A percentile compares a stretch with the other conserved stretches of the same genome.
These are phyloP conservation scores for Crenuchus spilurus DNA, from an alignment of 2,797 vertebrate species.

Conservation along the genomic window DNA sequence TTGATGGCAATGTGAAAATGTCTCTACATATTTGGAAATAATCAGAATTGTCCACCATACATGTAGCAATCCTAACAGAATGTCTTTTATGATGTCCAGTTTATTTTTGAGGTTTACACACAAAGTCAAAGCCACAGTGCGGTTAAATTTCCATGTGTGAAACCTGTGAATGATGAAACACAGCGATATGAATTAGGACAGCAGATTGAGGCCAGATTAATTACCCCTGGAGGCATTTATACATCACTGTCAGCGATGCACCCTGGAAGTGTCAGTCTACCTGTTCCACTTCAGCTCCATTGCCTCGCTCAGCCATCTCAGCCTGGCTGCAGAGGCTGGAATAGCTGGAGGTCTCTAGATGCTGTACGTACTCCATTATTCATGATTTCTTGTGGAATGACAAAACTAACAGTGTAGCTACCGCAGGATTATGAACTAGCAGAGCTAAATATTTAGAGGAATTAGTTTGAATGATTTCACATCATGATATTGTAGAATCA, in stretches of 20 bases:
- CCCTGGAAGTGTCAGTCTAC: slow-evolving; percentile 55
- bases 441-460: background rate
- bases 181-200: slow-evolving; percentile 57
- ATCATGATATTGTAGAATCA: too few species aligned
- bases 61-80: background rate
- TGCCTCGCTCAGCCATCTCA: background rate
- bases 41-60: too few species aligned
- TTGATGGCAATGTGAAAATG: too few species aligned
- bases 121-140: background rate
- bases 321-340: background rate
- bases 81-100: background rate
- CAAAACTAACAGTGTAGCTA: background rate
- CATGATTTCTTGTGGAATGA: background rate
- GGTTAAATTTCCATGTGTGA: slow-evolving; percentile 11
- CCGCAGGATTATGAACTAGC: too few species aligned
- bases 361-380: slow-evolving; percentile 15
- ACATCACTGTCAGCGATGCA: slow-evolving; percentile 61
- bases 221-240: slow-evolving; percentile 61
- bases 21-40: too few species aligned
- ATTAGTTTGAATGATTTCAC: too few species aligned
- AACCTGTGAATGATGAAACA: slow-evolving; percentile 55
- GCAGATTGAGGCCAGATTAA: slow-evolving; percentile 59
- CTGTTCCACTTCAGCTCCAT: slow-evolving; percentile 33
- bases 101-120: background rate
- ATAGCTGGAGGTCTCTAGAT: background rate